Conservation (phyloP, 2,113 vertebrate species). For the Empidonax traillii region DNA sequence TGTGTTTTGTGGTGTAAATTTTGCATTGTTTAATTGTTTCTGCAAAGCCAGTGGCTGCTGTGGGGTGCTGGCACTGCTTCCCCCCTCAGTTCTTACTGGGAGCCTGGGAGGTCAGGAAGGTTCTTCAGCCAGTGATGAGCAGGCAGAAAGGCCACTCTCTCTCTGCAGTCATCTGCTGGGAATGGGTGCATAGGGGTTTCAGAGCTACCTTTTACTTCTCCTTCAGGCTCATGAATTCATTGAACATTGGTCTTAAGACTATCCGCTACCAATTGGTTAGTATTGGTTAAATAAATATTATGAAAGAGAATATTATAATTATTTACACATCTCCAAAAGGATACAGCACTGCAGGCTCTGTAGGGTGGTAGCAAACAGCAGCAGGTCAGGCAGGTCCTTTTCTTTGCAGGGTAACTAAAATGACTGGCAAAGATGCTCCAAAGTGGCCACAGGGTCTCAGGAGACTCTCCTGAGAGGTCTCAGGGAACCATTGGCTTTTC, state of each 20-base stretch:
- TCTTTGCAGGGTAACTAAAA: neutral
- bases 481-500: neutral
- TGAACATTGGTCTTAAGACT: neutral
- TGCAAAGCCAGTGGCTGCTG: neutral
- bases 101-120: neutral
- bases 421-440: neutral
- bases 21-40: neutral
- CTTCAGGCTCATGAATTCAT: neutral
- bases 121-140: neutral
- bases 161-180: neutral
- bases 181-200: neutral
- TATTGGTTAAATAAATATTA: neutral
- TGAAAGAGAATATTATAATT: neutral
- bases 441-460: neutral
- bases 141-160: neutral
- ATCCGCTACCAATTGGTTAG: neutral
- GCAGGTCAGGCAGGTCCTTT: neutral
- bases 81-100: neutral
- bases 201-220: neutral
- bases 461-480: neutral
- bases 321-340: constrained; percentile 14
- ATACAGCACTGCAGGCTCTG: neutral
- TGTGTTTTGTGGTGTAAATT: neutral
- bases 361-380: neutral
- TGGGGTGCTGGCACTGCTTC: neutral